phyloP scores from a whole-genome alignment of 92 coral and sea anemone genomes.

The Isaurus tuberculatus region DNA sequence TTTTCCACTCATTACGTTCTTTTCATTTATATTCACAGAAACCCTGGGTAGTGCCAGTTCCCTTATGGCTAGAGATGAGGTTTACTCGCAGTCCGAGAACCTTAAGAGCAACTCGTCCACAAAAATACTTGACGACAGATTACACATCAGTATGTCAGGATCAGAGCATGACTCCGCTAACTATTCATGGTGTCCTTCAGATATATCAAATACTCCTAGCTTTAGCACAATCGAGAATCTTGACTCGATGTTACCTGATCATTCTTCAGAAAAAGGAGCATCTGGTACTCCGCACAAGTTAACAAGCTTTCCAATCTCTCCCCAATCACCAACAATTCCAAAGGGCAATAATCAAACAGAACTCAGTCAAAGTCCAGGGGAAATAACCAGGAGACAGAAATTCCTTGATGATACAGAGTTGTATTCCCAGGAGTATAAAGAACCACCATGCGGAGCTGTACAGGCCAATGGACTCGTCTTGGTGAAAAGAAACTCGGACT shows the following conservation, averaged over 20 bases:
- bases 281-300: slow-evolving; percentile 32
- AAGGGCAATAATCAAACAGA: not conserved
- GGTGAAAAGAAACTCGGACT: slow-evolving; percentile 82
- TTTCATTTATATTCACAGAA: slow-evolving; percentile 46
- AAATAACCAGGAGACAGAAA: slow-evolving; percentile 39
- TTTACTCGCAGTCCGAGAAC: slow-evolving; percentile 43
- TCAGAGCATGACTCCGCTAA: not conserved
- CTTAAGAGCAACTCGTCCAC: not conserved
- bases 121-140: not conserved
- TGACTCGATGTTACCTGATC: slow-evolving; percentile 77
- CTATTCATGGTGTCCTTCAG: not conserved
- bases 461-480: slow-evolving; percentile 71
- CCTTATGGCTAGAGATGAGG: slow-evolving; percentile 79
- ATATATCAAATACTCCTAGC: slow-evolving; percentile 1
- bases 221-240: slow-evolving; percentile 33
- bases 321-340: slow-evolving; percentile 13
- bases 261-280: slow-evolving; percentile 56
- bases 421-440: slow-evolving; percentile 6
- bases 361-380: slow-evolving; percentile 39
- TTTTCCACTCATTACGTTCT: not conserved
- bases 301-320: slow-evolving; percentile 28
- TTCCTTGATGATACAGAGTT: slow-evolving; percentile 44
- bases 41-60: slow-evolving; percentile 67
- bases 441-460: slow-evolving; percentile 52
- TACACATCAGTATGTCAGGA: not conserved